phyloP scores from a whole-genome alignment of 1,140 invertebrate genomes.

The Hycleus cichorii region DNA sequence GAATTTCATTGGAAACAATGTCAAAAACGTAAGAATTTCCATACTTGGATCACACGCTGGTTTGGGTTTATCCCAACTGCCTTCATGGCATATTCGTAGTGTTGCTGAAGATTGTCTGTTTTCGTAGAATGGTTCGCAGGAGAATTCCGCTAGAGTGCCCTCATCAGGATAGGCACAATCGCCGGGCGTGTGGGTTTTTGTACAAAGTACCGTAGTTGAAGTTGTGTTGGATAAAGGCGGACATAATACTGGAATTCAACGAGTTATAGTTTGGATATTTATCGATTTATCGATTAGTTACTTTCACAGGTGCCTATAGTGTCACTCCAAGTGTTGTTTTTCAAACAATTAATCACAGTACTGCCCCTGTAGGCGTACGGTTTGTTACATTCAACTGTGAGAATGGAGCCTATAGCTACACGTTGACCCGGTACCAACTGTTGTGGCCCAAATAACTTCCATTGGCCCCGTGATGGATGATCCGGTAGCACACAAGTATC shows the following conservation, averaged over 20 bases:
- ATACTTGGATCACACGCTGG: background rate
- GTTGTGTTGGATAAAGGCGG: background rate
- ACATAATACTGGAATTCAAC: background rate
- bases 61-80: background rate
- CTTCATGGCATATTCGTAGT: background rate
- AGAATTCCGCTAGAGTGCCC: conserved; percentile 1
- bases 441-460: background rate
- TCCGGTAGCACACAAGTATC: too few species aligned
- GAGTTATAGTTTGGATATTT: background rate
- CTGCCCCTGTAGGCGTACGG: too few species aligned
- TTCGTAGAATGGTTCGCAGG: conserved; percentile 5
- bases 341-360: too few species aligned
- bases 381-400: background rate
- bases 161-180: conserved; percentile 2
- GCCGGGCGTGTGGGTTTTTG: background rate
- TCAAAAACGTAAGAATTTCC: background rate
- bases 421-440: background rate
- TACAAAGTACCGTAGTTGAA: background rate
- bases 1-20: conserved; percentile 4
- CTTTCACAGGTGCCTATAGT: too few species aligned
- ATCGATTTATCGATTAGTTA: background rate
- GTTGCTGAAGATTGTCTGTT: background rate
- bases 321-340: too few species aligned
- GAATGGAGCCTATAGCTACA: background rate
- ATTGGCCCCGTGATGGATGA: too few species aligned